Conservation (phyloP, 2,113 vertebrate genomes). For the Saimiri boliviensis region DNA sequence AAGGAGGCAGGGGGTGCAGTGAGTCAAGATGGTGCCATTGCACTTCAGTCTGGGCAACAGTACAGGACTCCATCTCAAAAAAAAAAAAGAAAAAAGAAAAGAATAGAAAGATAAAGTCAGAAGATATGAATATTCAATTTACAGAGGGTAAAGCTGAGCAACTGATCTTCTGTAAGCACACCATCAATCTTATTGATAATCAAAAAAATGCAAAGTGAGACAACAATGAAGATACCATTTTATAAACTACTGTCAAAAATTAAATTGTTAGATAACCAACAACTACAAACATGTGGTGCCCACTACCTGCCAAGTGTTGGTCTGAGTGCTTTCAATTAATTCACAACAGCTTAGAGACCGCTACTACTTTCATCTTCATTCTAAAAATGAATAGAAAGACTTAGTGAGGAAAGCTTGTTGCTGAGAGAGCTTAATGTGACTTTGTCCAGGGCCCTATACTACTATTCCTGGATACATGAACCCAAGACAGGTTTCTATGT, state of each 20-base stretch:
- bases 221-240: background rate
- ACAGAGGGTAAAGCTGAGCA: background rate
- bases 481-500: background rate
- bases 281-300: background rate
- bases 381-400: background rate
- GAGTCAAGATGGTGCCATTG: too few species aligned
- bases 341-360: background rate
- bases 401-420: too few species aligned
- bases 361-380: background rate
- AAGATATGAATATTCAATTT: background rate
- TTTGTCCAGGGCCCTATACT: too few species aligned
- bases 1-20: too few species aligned
- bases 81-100: too few species aligned
- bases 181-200: background rate
- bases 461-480: background rate
- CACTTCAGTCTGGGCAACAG: too few species aligned
- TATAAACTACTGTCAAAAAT: background rate
- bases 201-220: background rate
- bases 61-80: too few species aligned
- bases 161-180: background rate
- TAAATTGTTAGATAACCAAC: background rate
- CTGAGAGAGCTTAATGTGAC: background rate
- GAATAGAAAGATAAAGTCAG: too few species aligned
- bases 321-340: background rate
- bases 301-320: background rate